Evolutionary conservation across 2,797 vertebrate genomes (phyloP).

Genomic region (Tarsius wallacei): DNA sequence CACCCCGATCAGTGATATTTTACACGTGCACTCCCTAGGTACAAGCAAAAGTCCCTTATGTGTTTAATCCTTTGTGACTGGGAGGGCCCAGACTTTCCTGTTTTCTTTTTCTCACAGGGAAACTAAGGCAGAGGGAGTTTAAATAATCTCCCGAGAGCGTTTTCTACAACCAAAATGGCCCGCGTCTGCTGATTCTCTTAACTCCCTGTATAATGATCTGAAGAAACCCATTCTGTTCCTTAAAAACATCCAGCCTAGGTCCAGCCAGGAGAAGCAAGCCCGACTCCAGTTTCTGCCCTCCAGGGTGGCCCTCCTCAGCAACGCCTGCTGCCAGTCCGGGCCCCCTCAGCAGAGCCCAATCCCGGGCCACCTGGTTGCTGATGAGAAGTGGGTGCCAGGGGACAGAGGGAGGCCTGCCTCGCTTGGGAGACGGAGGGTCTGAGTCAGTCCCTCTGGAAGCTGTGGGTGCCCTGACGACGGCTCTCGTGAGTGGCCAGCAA

Average conservation of each 20-base stretch:
- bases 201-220: background rate
- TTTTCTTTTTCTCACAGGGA: conserved; percentile 58
- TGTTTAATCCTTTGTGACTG: conserved; percentile 22
- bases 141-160: conserved; percentile 14
- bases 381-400: background rate
- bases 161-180: conserved; percentile 59
- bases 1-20: background rate
- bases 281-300: background rate
- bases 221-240: background rate
- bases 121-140: conserved; percentile 44
- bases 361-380: background rate
- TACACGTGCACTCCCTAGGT: background rate
- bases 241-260: background rate
- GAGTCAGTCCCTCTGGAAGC: background rate
- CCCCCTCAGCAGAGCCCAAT: background rate
- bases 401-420: no score
- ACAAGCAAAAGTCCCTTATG: background rate
- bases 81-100: background rate
- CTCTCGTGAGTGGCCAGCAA: background rate
- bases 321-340: no score
- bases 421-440: background rate
- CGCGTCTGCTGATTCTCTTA: conserved; percentile 31
- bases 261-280: background rate
- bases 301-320: no score
- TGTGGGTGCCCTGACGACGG: background rate